Conservation (phyloP, 1,140 invertebrate species). For the Doryteuthis pealeii region DNA sequence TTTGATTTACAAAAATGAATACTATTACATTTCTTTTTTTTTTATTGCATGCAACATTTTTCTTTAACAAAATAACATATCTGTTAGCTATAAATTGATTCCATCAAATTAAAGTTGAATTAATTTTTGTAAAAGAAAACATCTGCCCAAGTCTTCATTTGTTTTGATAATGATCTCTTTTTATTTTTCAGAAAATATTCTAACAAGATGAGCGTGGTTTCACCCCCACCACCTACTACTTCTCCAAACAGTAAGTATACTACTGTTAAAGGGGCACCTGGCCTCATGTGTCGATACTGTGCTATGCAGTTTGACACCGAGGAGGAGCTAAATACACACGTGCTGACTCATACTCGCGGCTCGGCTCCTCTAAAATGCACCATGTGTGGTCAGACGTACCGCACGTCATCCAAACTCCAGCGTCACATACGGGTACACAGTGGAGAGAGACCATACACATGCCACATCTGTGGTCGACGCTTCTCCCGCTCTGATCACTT, state of each 20-base stretch:
- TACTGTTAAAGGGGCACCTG: conserved; percentile 33
- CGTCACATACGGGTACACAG: conserved; percentile 84
- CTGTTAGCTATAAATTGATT: no score
- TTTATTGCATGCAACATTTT: no score
- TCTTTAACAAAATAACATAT: no score
- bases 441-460: conserved; percentile 91
- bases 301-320: conserved; percentile 43
- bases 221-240: background rate
- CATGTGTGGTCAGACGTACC: conserved; percentile 83
- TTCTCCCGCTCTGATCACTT: conserved; percentile 79
- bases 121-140: no score
- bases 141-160: no score
- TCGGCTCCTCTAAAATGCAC: conserved; percentile 73
- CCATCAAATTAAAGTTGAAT: no score
- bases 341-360: conserved; percentile 37
- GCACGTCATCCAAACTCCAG: conserved; percentile 88
- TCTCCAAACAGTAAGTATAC: background rate
- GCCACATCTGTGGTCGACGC: conserved; percentile 77
- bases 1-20: no score
- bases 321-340: conserved; percentile 43
- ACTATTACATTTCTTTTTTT: no score
- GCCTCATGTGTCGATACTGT: conserved; percentile 47
- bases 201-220: background rate
- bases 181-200: background rate
- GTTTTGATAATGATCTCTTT: background rate